Percentiles rank a stretch among this genome's conserved stretches.
These are phyloP conservation scores for Ips typographus DNA, from an alignment of 1,140 invertebrate genomes.

Conservation along the genomic window DNA sequence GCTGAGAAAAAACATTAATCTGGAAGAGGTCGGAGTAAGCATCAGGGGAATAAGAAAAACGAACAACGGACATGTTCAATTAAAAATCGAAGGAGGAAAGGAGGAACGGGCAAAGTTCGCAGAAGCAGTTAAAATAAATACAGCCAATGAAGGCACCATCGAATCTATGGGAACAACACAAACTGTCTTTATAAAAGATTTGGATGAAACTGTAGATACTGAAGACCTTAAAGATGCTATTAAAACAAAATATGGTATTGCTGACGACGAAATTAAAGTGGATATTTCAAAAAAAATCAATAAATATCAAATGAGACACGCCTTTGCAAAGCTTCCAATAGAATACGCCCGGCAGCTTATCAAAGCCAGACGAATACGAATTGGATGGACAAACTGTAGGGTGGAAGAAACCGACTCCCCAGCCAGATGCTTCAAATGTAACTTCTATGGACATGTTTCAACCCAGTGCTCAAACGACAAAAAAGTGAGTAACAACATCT, in stretches of 20 bases:
- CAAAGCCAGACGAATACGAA: slow-evolving; percentile 5
- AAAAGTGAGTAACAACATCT: slow-evolving; percentile 14
- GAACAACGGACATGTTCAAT: neutral
- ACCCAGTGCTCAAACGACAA: slow-evolving; percentile 14
- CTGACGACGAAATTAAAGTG: neutral
- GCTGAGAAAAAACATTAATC: no score
- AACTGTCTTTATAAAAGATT: slow-evolving; percentile 5
- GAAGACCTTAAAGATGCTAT: slow-evolving; percentile 17
- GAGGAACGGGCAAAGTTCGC: neutral
- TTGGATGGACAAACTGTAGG: slow-evolving; percentile 18
- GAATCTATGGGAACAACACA: no score
- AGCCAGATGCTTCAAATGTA: slow-evolving; percentile 26
- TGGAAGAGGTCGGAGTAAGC: no score
- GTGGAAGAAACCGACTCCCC: slow-evolving; percentile 16
- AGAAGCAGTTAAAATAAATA: no score
- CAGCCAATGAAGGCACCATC: no score
- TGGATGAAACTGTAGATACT: slow-evolving; percentile 9
- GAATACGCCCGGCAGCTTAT: slow-evolving; percentile 2
- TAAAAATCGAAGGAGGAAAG: neutral
- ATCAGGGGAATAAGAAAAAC: no score
- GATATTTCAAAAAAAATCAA: slow-evolving; percentile 8
- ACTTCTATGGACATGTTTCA: slow-evolving; percentile 10
- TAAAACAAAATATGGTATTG: neutral
- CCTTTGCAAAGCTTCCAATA: neutral
- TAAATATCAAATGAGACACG: neutral